Conservation (phyloP, 2,797 vertebrate species). For the Liasis olivaceus region DNA sequence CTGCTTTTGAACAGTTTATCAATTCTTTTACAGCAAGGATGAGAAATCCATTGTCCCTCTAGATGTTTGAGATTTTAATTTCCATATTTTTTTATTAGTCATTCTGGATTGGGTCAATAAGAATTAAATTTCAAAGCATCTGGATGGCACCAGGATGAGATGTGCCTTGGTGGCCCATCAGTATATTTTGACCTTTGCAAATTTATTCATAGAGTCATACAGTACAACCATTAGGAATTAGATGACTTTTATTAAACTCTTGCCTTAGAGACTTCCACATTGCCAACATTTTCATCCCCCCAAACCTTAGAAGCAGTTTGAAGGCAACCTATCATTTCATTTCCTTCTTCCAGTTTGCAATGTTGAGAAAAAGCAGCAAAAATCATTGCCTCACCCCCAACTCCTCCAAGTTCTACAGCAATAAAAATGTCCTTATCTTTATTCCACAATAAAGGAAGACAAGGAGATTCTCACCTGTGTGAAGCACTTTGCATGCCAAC, state of each 20-base stretch:
- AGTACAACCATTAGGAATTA: neutral
- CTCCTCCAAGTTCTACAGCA: neutral
- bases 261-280: neutral
- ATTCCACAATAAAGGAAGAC: neutral
- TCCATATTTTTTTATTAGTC: neutral
- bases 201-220: neutral
- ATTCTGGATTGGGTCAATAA: neutral
- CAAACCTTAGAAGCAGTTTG: neutral
- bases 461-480: neutral
- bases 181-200: neutral
- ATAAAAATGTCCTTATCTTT: neutral
- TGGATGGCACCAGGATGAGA: neutral
- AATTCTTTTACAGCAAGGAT: neutral
- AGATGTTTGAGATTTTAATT: neutral
- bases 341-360: neutral
- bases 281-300: neutral
- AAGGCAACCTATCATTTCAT: neutral
- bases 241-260: neutral
- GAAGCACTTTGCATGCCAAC: neutral
- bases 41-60: neutral
- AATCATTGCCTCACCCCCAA: neutral
- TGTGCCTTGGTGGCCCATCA: neutral
- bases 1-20: neutral
- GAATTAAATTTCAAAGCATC: neutral
- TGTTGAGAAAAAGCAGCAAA: neutral